Percentiles rank a stretch among this genome's conserved stretches.
phyloP scores from a whole-genome alignment of 2,888 invertebrate species.

The Spialia ferax region DNA sequence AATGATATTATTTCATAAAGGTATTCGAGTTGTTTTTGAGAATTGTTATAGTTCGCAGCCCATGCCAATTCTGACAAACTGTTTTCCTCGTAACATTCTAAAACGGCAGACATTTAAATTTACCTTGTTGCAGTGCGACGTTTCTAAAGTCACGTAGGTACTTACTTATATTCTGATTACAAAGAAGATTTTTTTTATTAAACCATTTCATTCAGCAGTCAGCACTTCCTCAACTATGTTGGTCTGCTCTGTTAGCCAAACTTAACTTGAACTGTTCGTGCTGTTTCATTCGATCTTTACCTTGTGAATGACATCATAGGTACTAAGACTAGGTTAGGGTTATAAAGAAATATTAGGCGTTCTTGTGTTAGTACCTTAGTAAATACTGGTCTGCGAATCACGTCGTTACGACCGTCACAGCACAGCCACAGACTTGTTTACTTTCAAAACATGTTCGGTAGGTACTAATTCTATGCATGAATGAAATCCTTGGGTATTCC shows the following conservation, averaged over 20 bases:
- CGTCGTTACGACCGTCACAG: constrained; percentile 46
- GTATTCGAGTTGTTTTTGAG: constrained; percentile 27
- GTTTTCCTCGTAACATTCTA: constrained; percentile 34
- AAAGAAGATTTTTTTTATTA: constrained; percentile 20
- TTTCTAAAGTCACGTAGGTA: constrained; percentile 29
- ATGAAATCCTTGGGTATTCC: constrained; percentile 74
- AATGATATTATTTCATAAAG: constrained; percentile 22
- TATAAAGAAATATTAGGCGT: constrained; percentile 4
- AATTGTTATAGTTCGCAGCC: constrained; percentile 30
- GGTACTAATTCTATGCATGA: constrained; percentile 61
- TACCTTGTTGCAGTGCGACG: constrained; percentile 29
- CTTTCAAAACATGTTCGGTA: constrained; percentile 59
- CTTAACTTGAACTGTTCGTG: not conserved
- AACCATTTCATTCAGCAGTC: constrained; percentile 34
- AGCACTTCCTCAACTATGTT: constrained; percentile 22
- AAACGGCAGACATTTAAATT: constrained; percentile 26
- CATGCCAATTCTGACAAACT: constrained; percentile 19
- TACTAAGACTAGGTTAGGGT: not conserved
- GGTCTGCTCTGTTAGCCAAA: not conserved
- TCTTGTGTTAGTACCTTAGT: not conserved
- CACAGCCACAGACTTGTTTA: constrained; percentile 65
- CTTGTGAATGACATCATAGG: too few species aligned
- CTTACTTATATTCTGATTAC: constrained; percentile 2
- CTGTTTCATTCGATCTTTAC: too few species aligned
- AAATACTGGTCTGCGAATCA: constrained; percentile 21